These are phyloP conservation scores for Steinernema feltiae DNA, from an alignment of 1,140 invertebrate genomes.

Conservation along the genomic window DNA sequence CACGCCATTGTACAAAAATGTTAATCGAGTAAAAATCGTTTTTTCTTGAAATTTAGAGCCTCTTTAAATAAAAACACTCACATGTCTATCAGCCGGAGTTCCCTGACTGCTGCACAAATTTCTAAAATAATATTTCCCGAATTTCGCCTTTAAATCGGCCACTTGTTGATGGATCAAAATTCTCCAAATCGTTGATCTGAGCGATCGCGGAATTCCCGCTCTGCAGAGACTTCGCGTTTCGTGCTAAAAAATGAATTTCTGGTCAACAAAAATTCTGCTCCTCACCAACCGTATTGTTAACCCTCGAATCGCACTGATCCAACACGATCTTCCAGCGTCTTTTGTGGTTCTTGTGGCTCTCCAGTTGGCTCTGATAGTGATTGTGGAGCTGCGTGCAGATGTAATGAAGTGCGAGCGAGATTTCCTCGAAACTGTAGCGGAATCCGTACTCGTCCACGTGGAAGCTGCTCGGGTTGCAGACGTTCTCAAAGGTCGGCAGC, in stretches of 20 bases:
- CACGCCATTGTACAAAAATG: no score
- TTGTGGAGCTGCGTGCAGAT: slow-evolving; percentile 62
- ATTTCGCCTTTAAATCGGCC: slow-evolving; percentile 59
- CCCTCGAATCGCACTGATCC: slow-evolving; percentile 48
- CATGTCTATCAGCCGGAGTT: slow-evolving; percentile 59
- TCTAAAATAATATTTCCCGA: slow-evolving; percentile 62
- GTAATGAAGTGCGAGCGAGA: slow-evolving; percentile 62
- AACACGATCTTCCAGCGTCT: slow-evolving; percentile 50
- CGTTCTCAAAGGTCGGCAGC: slow-evolving; percentile 62
- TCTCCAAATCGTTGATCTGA: slow-evolving; percentile 61
- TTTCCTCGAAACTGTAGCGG: slow-evolving; percentile 59
- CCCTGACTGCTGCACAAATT: slow-evolving; percentile 60
- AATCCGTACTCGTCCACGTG: slow-evolving; percentile 64
- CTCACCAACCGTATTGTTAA: slow-evolving; percentile 40
- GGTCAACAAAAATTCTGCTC: slow-evolving; percentile 32
- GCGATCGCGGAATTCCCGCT: slow-evolving; percentile 60
- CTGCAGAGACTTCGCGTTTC: slow-evolving; percentile 61
- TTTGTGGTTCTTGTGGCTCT: slow-evolving; percentile 20
- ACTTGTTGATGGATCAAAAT: slow-evolving; percentile 60
- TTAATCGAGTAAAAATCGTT: no score
- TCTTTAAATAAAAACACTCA: slow-evolving; percentile 18
- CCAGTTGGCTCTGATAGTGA: slow-evolving; percentile 59
- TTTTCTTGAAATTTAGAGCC: slow-evolving; percentile 11
- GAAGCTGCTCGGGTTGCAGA: slow-evolving; percentile 53
- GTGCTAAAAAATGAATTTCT: slow-evolving; percentile 45